These are phyloP conservation scores for Nycticebus coucang DNA, from an alignment of 2,113 vertebrate genomes.

Conservation along the genomic window DNA sequence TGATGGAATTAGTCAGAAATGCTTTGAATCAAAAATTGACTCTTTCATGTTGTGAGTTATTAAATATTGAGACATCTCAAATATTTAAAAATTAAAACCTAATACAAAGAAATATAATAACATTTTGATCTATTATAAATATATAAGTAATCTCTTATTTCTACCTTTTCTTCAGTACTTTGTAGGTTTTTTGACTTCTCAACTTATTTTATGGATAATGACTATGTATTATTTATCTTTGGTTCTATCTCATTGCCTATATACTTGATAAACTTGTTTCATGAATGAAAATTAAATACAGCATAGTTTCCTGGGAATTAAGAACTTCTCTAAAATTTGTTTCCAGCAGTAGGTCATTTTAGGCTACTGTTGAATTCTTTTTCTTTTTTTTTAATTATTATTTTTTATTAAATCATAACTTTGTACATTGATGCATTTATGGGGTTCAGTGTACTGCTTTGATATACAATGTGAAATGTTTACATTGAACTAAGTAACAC, in stretches of 20 bases:
- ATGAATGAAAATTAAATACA: neutral
- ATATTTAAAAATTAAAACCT: slow-evolving; percentile 8
- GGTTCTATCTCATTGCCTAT: neutral
- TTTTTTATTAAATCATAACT: too few relatives aligned
- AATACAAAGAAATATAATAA: neutral
- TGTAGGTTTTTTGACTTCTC: neutral
- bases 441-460: too few relatives aligned
- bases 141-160: neutral
- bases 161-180: neutral
- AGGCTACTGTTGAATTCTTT: neutral
- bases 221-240: neutral
- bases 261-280: slow-evolving; percentile 23
- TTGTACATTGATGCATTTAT: too few relatives aligned
- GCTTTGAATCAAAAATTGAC: slow-evolving; percentile 41
- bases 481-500: too few relatives aligned
- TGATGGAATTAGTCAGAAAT: slow-evolving; percentile 45
- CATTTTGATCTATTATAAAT: neutral
- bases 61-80: neutral
- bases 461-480: too few relatives aligned
- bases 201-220: neutral
- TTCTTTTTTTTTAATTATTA: neutral
- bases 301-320: neutral
- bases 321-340: neutral
- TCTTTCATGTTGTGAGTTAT: neutral
- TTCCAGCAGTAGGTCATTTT: neutral